Conservation (phyloP, 2,888 invertebrate genomes). For the Ischnura elegans region DNA sequence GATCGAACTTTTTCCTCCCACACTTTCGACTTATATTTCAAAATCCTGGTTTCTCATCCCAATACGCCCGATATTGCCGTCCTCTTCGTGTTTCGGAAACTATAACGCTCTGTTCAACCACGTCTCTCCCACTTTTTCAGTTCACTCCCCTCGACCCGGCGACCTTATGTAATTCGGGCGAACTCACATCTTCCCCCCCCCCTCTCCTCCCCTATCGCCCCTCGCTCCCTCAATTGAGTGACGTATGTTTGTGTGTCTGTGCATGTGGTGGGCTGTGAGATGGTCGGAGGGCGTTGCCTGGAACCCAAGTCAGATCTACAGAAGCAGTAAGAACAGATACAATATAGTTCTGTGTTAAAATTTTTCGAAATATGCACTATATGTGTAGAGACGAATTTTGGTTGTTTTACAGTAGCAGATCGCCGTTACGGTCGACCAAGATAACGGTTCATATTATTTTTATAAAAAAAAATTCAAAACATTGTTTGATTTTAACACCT, state of each 20-base stretch:
- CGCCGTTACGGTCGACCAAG: too few relatives aligned
- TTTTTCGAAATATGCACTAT: too few relatives aligned
- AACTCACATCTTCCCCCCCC: background rate
- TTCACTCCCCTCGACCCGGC: background rate
- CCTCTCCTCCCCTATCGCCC: background rate
- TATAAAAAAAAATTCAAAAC: too few relatives aligned
- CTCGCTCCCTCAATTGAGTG: background rate
- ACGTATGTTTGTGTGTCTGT: background rate
- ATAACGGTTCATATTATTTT: too few relatives aligned
- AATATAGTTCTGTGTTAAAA: too few relatives aligned
- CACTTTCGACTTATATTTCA: too few relatives aligned
- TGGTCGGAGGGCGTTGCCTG: background rate
- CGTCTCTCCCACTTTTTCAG: slow-evolving; percentile 6
- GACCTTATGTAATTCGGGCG: background rate
- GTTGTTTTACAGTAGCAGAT: too few relatives aligned
- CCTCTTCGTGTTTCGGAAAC: background rate
- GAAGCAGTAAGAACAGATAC: too few relatives aligned
- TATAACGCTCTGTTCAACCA: background rate
- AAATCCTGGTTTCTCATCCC: background rate
- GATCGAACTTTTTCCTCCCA: background rate
- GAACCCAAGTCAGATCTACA: background rate
- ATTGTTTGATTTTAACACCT: too few relatives aligned
- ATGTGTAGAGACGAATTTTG: too few relatives aligned
- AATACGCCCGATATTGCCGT: background rate
- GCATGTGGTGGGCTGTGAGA: background rate